These are phyloP conservation scores for Phlogophora meticulosa DNA, from an alignment of 2,888 invertebrate species.

Conservation along the genomic window DNA sequence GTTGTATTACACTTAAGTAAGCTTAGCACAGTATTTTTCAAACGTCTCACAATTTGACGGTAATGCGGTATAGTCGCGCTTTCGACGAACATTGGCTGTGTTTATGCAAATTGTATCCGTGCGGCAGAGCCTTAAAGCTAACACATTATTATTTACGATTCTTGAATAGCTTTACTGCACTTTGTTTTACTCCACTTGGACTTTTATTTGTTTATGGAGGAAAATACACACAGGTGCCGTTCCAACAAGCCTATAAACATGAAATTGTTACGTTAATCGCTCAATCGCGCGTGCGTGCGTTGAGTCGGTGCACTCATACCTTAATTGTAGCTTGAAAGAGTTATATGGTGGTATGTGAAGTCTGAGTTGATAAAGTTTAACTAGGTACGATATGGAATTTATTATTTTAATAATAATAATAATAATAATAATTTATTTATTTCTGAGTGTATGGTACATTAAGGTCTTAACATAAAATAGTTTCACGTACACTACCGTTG, in stretches of 20 bases:
- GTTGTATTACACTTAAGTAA: slow-evolving; percentile 7
- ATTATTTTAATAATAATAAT: not conserved
- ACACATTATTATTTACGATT: slow-evolving; percentile 42
- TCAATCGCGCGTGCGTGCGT: slow-evolving; percentile 44
- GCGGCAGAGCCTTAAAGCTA: slow-evolving; percentile 24
- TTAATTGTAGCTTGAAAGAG: slow-evolving; percentile 34
- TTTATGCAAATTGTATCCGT: slow-evolving; percentile 50
- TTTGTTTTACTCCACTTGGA: slow-evolving; percentile 35
- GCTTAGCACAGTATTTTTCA: slow-evolving; percentile 16
- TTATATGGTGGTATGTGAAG: slow-evolving; percentile 12
- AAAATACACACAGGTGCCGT: slow-evolving; percentile 39
- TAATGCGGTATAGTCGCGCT: slow-evolving; percentile 12
- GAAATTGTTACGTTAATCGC: slow-evolving; percentile 48
- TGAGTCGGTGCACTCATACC: slow-evolving; percentile 16
- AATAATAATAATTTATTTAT: not conserved
- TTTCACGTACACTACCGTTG: too few relatives aligned
- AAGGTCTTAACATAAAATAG: too few relatives aligned
- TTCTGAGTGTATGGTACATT: not conserved
- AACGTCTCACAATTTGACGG: slow-evolving; percentile 12
- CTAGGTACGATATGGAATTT: not conserved
- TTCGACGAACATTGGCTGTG: slow-evolving; percentile 13
- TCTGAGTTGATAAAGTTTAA: slow-evolving; percentile 7
- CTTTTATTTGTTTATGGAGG: slow-evolving; percentile 49
- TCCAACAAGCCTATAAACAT: slow-evolving; percentile 46
- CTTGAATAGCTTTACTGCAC: slow-evolving; percentile 34